These are phyloP conservation scores for Sebastes flavidus DNA, from an alignment of 2,797 vertebrate species.

Conservation along the genomic window DNA sequence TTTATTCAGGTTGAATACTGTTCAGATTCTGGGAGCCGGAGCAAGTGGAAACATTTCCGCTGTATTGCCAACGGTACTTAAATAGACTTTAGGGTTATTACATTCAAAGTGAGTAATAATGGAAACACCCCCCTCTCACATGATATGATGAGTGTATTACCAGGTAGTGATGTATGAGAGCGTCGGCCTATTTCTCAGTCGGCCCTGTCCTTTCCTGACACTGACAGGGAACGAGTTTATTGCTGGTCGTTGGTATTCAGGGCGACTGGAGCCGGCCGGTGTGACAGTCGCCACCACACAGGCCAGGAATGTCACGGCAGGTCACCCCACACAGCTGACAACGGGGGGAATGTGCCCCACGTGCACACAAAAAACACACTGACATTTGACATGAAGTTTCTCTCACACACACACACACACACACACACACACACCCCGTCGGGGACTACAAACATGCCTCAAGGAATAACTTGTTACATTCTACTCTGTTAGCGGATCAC, in stretches of 20 bases:
- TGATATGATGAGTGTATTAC: slow-evolving; percentile 19
- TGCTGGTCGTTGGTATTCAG: slow-evolving; percentile 67
- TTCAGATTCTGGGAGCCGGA: slow-evolving; percentile 36
- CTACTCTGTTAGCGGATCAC: slow-evolving; percentile 54
- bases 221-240: slow-evolving; percentile 61
- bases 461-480: slow-evolving; percentile 55
- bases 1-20: slow-evolving; percentile 48
- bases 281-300: slow-evolving; percentile 61
- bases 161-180: slow-evolving; percentile 23
- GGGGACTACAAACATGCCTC: slow-evolving; percentile 31
- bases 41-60: slow-evolving; percentile 49
- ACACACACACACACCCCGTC: neutral
- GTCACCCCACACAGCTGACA: slow-evolving; percentile 82
- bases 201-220: slow-evolving; percentile 56
- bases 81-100: slow-evolving; percentile 41
- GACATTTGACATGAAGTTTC: slow-evolving; percentile 28
- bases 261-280: slow-evolving; percentile 66
- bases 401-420: neutral
- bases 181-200: slow-evolving; percentile 13
- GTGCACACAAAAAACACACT: slow-evolving; percentile 3
- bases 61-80: slow-evolving; percentile 25
- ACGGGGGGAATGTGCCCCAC: slow-evolving; percentile 39
- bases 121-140: slow-evolving; percentile 11
- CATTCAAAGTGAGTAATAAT: slow-evolving; percentile 30
- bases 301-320: slow-evolving; percentile 75